Evolutionary conservation across 2,888 invertebrate species (phyloP).

Genomic region (Margaritifera margaritifera): DNA sequence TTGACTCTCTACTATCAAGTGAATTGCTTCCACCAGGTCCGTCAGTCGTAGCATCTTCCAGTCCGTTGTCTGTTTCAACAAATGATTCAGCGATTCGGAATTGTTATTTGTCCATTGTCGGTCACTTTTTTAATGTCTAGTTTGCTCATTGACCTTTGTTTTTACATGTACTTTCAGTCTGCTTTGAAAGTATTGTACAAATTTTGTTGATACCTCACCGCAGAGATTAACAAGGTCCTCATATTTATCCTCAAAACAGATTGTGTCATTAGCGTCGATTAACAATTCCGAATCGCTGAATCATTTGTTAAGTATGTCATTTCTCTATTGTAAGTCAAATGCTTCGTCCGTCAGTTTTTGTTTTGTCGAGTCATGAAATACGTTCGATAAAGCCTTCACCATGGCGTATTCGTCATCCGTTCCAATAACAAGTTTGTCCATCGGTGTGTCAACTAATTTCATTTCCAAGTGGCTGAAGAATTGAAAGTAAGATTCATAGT

Average conservation of each 20-base stretch:
- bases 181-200: neutral
- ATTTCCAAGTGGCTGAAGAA: constrained; percentile 1
- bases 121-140: neutral
- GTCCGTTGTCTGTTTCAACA: too few species aligned
- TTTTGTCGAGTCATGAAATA: too few species aligned
- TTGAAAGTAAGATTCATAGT: neutral
- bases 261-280: neutral
- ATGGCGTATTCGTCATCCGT: neutral
- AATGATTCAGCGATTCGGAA: too few species aligned
- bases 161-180: neutral
- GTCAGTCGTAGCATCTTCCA: too few species aligned
- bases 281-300: neutral
- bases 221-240: too few species aligned
- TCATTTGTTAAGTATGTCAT: neutral
- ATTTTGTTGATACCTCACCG: too few species aligned
- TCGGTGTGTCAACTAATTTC: constrained; percentile 5
- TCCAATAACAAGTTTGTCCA: constrained; percentile 6
- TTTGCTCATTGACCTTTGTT: too few species aligned
- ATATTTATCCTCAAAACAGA: too few species aligned
- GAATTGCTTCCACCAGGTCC: too few species aligned
- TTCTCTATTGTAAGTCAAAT: neutral
- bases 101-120: too few species aligned
- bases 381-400: too few species aligned
- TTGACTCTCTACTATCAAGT: too few species aligned
- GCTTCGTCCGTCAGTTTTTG: neutral